Base-by-base conservation (phyloP, 2,113 vertebrate genomes). In the Nothobranchius kuhntae region DNA sequence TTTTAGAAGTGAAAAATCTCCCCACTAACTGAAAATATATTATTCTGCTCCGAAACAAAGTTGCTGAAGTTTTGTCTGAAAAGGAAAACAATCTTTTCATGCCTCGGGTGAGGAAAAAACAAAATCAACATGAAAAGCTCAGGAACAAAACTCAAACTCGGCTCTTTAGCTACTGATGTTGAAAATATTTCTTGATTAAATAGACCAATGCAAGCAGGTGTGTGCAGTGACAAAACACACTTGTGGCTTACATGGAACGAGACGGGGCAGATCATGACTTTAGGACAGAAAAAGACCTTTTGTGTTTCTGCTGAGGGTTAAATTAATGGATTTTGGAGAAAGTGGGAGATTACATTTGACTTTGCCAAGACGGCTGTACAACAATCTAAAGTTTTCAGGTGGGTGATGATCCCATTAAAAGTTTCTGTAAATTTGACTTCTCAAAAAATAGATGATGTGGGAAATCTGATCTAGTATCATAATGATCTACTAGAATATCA, bases 181-280 rank as follows among this genome's bases (percentile, higher is more conserved):
- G 70, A 87, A 85, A 83, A 40, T 52, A 54, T 58, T 77, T 53
- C 61, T 85, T 71, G 54, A 81, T 81, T 75, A 62, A 83, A 71
- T 68, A 60, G 36, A 75, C 77, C 69, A 78, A 82, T 71, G 64
- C 54, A 74, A 70, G 44, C 75, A 68, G 69, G 71, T 51, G 54
- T 51, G 54, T 12, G 30, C 7, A 42, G 55, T 57, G 65, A 53
- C 50, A 48, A 65, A 70, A 75, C 7, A 7, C 84, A 81, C 53
- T 68, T 64, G 73, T 4, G 11, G 61, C 53, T 66, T 60, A 44
- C 50, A 36, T 8, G 64, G 65, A 30, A 30, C 3, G 30, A 30
- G 30, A 30, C 4, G 30, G 30, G 30, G 30, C 4, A 4, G 30
- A 30, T 47, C 46, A 15, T 14, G 46, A 47, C 14, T 15, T 45